Evolutionary conservation across 2,888 invertebrate genomes (phyloP), one percentile per base, ranked within the genome.

Genomic region (Tipula confusa): DNA sequence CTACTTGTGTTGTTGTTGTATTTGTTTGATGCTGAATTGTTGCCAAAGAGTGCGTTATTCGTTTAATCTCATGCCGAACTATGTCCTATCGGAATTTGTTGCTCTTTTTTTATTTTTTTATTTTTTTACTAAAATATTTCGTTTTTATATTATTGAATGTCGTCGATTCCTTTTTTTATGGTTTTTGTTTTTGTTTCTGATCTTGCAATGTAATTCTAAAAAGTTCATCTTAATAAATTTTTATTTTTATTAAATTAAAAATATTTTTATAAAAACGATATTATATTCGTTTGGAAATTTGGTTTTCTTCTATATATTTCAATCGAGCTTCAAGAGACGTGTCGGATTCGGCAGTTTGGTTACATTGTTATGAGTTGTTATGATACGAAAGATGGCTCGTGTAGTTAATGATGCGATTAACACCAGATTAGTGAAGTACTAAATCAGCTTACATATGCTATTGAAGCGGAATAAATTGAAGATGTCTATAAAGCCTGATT

Each of bases 71-170:
- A 33, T 28, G 43, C 83, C 83, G 83, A 83, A 83, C 83, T 83
- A 83, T 83, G 83, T 83, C 83, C 83, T 83, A 83, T 83, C 48
- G 83, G 83, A 83, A 83, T 83, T 83, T 82, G 64, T 64, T 64
- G 64, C 64, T 64, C 11, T 33, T 33, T 33, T 9, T 11, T 33
- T 33, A 33, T 13, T 13, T 64, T 11, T 64, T 64, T 64, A 15
- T 7, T 64, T 64, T 29, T 80, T 80, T 29, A 43, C 43, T 43
- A n/a, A 43, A 43, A 43, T 43, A 43, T 43, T 43, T 43, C 36
- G n/a, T 29, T 80, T 80, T 11, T 80, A 15, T 80, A 29, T 80
- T 80, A 80, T 80, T 29, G 80, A 80, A 80, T 80, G 80, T 80
- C 80, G 80, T 80, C 80, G 80, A 80, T 80, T 80, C 80, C 80